These are phyloP conservation scores for Cerceris ruficornis DNA, from an alignment of 2,888 invertebrate genomes.

Conservation along the genomic window DNA sequence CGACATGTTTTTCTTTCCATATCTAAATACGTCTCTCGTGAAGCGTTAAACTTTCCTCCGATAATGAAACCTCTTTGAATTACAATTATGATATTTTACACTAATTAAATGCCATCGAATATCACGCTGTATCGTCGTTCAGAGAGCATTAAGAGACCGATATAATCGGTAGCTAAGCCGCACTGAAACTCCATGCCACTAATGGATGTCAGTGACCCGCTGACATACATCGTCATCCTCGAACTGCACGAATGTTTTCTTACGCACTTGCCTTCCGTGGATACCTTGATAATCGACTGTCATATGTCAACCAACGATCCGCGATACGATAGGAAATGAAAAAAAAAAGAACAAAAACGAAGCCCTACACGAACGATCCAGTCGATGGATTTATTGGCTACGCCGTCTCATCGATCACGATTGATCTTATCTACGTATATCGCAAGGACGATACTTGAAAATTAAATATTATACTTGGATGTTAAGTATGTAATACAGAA, in stretches of 20 bases:
- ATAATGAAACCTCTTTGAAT: not conserved
- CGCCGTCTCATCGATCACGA: conserved; percentile 34
- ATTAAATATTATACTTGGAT: not conserved
- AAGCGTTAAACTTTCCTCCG: no score
- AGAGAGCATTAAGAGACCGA: conserved; percentile 37
- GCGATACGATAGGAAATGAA: conserved; percentile 19
- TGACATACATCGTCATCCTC: conserved; percentile 67
- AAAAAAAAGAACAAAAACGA: not conserved
- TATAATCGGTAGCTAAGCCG: conserved; percentile 51
- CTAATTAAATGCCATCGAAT: not conserved
- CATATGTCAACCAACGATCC: conserved; percentile 43
- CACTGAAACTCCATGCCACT: conserved; percentile 48
- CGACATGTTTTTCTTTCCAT: not conserved
- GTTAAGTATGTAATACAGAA: no score
- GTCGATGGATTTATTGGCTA: conserved; percentile 40
- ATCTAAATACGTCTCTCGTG: not conserved
- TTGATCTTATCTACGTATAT: conserved; percentile 29
- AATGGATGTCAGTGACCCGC: conserved; percentile 69
- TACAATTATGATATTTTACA: not conserved
- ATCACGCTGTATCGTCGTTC: conserved; percentile 13
- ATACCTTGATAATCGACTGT: conserved; percentile 33
- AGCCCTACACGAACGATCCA: conserved; percentile 7
- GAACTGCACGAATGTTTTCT: conserved; percentile 59
- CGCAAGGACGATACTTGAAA: conserved; percentile 11
- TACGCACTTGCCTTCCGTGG: conserved; percentile 33